Evolutionary conservation across 2,888 invertebrate species (phyloP).

Genomic region (Protonemura montana): DNA sequence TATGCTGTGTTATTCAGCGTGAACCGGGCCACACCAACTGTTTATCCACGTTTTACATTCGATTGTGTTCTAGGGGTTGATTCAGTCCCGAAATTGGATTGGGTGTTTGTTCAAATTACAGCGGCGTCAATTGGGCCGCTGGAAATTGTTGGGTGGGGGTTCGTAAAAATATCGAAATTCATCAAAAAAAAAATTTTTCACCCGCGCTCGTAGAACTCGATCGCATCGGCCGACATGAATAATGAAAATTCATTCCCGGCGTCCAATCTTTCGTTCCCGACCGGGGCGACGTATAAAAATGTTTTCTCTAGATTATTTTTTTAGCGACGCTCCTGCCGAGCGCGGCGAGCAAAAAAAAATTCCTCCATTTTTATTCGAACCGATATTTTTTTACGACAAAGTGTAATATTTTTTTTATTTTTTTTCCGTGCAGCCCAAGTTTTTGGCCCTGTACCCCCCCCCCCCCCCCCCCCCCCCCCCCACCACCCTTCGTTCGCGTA

Average conservation of each 20-base stretch:
- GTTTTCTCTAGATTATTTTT: conserved; percentile 31
- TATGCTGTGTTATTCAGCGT: no score
- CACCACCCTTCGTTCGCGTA: background rate
- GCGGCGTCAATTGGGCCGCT: background rate
- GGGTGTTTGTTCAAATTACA: background rate
- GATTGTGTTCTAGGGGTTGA: no score
- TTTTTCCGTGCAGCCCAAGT: background rate
- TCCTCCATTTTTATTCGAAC: conserved; percentile 25
- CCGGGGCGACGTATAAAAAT: background rate
- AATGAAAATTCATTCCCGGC: conserved; percentile 31
- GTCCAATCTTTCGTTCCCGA: background rate
- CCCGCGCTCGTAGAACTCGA: background rate
- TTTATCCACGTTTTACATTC: no score
- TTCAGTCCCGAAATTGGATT: no score
- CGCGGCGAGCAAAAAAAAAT: background rate
- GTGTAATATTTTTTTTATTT: conserved; percentile 31
- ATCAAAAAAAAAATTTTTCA: background rate
- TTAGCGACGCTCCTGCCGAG: background rate
- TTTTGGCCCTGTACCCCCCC: no score
- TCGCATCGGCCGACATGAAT: background rate
- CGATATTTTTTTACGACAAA: conserved; percentile 39
- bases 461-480: no score
- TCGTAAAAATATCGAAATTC: background rate
- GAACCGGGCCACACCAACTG: no score
- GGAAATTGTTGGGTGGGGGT: background rate